Evolutionary conservation across 2,113 vertebrate genomes (phyloP), one percentile per base, ranked within the genome.

Genomic region (Lophius piscatorius): DNA sequence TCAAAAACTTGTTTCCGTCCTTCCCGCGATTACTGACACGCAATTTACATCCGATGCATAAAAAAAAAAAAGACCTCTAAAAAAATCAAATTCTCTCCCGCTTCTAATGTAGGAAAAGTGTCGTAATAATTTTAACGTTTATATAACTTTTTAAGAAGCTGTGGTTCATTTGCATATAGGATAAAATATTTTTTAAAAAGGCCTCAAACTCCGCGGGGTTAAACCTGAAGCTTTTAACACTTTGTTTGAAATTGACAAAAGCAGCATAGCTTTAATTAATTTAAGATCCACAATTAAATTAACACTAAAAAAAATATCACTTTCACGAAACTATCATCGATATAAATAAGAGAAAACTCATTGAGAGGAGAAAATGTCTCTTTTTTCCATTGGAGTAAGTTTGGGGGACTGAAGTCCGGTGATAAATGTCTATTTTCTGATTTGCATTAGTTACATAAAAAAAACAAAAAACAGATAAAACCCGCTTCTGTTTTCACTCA

Each of bases 141-240:
- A 31, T 10, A 10, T 31, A 5, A 31, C 29, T 5, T 31, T 9
- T 31, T 31, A 3, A 10, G 29, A 35, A n/a, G n/a, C 1, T 35
- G 6, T 2, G 3, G 1, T 63, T 77, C 2, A 83, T 87, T 85
- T 85, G 82, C 85, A 84, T 84, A 82, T 68, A 75, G 36, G n/a
- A 63, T 62, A 63, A 80, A 69, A 47, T 34, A 49, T 69, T 76
- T 3, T n/a, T n/a, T n/a, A n/a, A 11, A 64, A 44, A 54, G 5
- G 21, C 5, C 1, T 1, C 1, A 3, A 0, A 13, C 62, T 24
- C n/a, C 38, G 14, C n/a, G 7, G n/a, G n/a, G n/a, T n/a, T n/a
- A n/a, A n/a, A n/a, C n/a, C n/a, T 0, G 0, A 11, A 29, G 16
- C 13, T 0, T 31, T 1, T 8, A 20, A 7, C 0, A 9, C 33